Evolutionary conservation across 2,888 invertebrate genomes (phyloP).

Genomic region (Agrotis clavis): DNA sequence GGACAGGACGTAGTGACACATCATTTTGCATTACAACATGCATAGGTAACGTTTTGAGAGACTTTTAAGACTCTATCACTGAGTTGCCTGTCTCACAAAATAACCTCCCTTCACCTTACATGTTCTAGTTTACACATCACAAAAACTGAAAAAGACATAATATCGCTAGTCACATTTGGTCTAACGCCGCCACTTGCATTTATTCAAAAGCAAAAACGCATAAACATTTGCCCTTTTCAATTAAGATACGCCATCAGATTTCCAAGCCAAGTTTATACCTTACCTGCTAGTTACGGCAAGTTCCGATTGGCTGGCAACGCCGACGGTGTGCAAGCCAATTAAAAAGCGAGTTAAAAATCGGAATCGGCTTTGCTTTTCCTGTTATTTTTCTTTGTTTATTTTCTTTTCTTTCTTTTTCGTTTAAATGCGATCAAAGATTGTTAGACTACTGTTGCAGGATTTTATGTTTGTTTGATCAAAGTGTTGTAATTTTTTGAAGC

Average conservation of each 20-base stretch:
- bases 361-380: constrained; percentile 3
- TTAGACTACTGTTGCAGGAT: not conserved
- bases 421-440: not conserved
- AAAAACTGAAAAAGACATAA: too few relatives aligned
- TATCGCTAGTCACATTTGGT: too few relatives aligned
- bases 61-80: too few relatives aligned
- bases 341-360: constrained; percentile 6
- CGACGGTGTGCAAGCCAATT: constrained; percentile 24
- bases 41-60: too few relatives aligned
- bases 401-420: not conserved
- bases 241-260: constrained; percentile 20
- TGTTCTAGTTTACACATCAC: too few relatives aligned
- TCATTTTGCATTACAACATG: too few relatives aligned
- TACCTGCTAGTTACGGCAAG: not conserved
- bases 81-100: too few relatives aligned
- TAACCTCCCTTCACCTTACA: too few relatives aligned
- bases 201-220: not conserved
- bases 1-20: too few relatives aligned
- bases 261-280: constrained; percentile 4
- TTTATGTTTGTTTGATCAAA: not conserved
- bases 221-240: constrained; percentile 7
- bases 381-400: not conserved
- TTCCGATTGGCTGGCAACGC: constrained; percentile 33
- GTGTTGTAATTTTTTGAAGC: too few relatives aligned
- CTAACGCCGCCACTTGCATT: too few relatives aligned